phyloP scores from a whole-genome alignment of 2,113 vertebrate genomes.

The Toxostoma redivivum region DNA sequence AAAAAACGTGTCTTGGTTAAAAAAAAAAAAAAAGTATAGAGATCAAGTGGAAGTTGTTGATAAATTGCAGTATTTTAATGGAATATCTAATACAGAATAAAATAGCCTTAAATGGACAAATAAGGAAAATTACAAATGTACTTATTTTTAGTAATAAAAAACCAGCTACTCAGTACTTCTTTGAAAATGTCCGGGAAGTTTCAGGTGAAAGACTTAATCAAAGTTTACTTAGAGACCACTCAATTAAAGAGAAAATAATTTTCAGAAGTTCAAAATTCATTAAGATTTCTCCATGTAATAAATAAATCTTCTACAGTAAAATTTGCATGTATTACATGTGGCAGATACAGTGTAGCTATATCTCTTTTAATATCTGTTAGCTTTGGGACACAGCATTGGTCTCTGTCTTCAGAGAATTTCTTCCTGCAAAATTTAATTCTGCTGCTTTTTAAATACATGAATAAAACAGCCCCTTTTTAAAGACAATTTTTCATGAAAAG shows the following conservation, averaged over 20 bases:
- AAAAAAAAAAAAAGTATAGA: not conserved
- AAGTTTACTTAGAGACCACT: not conserved
- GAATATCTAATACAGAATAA: not conserved
- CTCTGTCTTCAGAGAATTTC: not conserved
- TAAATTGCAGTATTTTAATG: not conserved
- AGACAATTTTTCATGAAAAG: not conserved
- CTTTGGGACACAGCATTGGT: not conserved
- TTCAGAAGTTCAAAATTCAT: not conserved
- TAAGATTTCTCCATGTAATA: not conserved
- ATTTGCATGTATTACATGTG: not conserved
- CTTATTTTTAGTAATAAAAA: not conserved
- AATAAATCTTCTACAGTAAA: not conserved
- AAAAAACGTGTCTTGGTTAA: not conserved
- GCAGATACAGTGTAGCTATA: not conserved
- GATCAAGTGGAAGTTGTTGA: not conserved
- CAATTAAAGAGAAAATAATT: not conserved
- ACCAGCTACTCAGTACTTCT: rapidly evolving
- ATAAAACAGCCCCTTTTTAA: not conserved
- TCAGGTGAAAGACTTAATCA: not conserved
- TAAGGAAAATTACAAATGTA: not conserved
- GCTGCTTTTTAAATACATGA: not conserved
- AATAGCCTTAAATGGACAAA: not conserved
- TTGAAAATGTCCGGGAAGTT: not conserved
- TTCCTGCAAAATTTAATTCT: constrained; percentile 5
- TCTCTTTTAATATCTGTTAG: constrained; percentile 1